Evolutionary conservation across 2,797 vertebrate genomes (phyloP).

Genomic region (Cottoperca gobio): DNA sequence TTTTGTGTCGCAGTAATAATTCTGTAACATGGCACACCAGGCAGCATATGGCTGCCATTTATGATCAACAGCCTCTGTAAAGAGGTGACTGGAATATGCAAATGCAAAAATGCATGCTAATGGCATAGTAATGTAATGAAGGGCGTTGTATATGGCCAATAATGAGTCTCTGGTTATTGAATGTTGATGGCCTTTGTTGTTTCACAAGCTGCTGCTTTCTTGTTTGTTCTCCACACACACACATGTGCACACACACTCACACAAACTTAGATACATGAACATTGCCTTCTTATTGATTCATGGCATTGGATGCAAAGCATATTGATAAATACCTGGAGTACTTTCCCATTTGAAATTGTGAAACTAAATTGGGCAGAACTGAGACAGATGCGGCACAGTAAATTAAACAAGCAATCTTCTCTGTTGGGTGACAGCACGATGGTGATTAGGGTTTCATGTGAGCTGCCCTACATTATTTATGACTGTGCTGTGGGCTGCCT

Average conservation of each 20-base stretch:
- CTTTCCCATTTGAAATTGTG: conserved; percentile 74
- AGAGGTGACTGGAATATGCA: conserved; percentile 81
- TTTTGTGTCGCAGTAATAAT: conserved; percentile 70
- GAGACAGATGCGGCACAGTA: conserved; percentile 85
- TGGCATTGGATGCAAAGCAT: conserved; percentile 69
- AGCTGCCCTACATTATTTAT: conserved; percentile 85
- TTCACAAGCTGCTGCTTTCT: conserved; percentile 61
- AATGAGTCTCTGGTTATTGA: conserved; percentile 79
- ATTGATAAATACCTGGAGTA: conserved; percentile 81
- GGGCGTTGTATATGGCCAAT: conserved; percentile 74
- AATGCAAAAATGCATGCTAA: conserved; percentile 81
- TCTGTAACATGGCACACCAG: conserved; percentile 69
- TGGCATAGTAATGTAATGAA: conserved; percentile 82
- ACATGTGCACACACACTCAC: not conserved
- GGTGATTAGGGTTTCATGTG: conserved; percentile 86
- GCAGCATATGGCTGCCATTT: conserved; percentile 82
- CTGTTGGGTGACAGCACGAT: conserved; percentile 85
- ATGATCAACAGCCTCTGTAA: conserved; percentile 76
- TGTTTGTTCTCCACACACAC: conserved; percentile 50
- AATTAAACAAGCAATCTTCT: conserved; percentile 87
- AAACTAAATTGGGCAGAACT: conserved; percentile 86
- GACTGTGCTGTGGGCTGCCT: conserved; percentile 78
- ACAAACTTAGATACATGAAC: conserved; percentile 53
- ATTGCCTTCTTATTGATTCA: conserved; percentile 72
- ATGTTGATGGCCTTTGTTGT: conserved; percentile 76